These are phyloP conservation scores for Chiloscyllium punctatum DNA, from an alignment of 2,797 vertebrate species.

Conservation along the genomic window DNA sequence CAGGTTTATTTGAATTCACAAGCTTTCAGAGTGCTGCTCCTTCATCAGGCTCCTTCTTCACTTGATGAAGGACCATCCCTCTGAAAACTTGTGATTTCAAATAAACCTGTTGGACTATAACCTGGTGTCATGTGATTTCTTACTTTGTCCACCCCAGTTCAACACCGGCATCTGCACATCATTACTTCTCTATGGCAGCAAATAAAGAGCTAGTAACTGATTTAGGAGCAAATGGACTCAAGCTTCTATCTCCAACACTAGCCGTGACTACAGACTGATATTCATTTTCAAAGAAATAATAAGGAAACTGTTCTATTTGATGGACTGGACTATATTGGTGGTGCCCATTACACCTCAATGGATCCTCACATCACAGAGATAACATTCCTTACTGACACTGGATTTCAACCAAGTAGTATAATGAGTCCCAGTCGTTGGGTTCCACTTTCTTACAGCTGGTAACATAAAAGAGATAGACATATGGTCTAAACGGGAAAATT, in stretches of 20 bases:
- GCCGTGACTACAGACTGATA: background rate
- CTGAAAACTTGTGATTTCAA: no score
- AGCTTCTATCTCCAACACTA: background rate
- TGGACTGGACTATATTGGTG: background rate
- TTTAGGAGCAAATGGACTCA: background rate
- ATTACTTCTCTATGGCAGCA: background rate
- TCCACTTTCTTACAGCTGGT: background rate
- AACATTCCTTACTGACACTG: background rate
- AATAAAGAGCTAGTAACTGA: background rate
- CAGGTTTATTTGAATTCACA: no score
- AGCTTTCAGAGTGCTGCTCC: no score
- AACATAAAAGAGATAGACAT: background rate
- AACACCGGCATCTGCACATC: no score
- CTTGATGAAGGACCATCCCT: no score
- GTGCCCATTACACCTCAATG: background rate
- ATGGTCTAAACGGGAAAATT: background rate
- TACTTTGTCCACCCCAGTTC: no score
- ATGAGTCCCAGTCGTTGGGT: background rate
- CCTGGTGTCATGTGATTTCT: no score
- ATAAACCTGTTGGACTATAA: no score
- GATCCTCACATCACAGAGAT: background rate
- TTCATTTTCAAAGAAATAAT: background rate
- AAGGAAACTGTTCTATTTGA: background rate
- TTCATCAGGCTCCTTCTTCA: no score
- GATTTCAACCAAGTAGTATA: background rate